A percentile compares a stretch with the other conserved stretches of the same genome.
Conservation (phyloP, 2,113 vertebrate species). For the Perognathus longimembris region DNA sequence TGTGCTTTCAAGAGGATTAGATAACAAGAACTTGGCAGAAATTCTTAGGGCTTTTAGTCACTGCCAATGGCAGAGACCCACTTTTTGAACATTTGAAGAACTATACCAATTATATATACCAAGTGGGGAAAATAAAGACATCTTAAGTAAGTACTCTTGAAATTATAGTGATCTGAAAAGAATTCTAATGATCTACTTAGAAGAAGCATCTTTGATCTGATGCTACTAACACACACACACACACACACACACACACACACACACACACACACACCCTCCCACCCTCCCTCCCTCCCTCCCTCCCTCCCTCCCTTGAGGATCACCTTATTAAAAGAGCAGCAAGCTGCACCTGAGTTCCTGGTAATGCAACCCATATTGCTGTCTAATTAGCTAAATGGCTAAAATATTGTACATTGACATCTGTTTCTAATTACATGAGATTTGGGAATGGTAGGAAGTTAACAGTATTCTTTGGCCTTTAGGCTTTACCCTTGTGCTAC, state of each 20-base stretch:
- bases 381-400: conserved; percentile 1
- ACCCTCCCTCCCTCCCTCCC: too few species aligned
- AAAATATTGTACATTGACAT: background rate
- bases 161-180: conserved; percentile 45
- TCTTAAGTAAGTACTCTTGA: conserved; percentile 53
- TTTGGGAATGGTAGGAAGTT: conserved; percentile 5
- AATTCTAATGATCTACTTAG: conserved; percentile 7
- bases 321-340: conserved; percentile 12
- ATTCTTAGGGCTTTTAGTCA: conserved; percentile 63
- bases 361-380: background rate
- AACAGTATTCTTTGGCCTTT: conserved; percentile 3
- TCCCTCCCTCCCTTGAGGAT: too few species aligned
- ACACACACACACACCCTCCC: background rate
- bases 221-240: background rate
- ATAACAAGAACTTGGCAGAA: conserved; percentile 65
- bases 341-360: conserved; percentile 10
- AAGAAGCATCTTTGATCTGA: conserved; percentile 48
- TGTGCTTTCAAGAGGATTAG: conserved; percentile 65
- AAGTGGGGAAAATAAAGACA: conserved; percentile 30
- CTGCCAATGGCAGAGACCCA: conserved; percentile 34
- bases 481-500: conserved; percentile 1
- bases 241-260: conserved; percentile 8
- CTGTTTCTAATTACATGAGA: conserved; percentile 36
- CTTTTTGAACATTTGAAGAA: conserved; percentile 66
- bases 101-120: conserved; percentile 16